Base-by-base conservation (phyloP, 2,113 vertebrate species). In the Chascanopsetta lugubris region DNA sequence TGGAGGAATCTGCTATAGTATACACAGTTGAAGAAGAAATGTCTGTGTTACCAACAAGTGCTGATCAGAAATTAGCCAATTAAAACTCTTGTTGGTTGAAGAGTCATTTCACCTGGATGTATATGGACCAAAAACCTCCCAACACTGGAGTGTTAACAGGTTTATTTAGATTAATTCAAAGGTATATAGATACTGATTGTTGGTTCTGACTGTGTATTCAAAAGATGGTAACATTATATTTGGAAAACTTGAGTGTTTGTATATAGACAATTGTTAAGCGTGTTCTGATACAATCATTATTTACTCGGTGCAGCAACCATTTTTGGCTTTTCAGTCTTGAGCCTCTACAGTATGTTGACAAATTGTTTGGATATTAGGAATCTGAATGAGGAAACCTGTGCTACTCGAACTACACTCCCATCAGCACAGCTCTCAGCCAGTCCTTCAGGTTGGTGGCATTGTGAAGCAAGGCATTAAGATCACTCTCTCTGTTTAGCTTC, bases 401-500 rank as follows among this genome's bases (percentile, higher is more conserved):
- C 24, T 21, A 4, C 57, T 48, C 30, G 22, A 22, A 47, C 32
- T 30, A 9, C 49, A 25, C 0, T 72, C 50, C 75, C 43, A 48
- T 34, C 20, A 15, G 27, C 26, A 2, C 54, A 42, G 72, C 66
- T 46, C 50, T 36, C 46, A 63, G 43, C 65, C 54, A 29, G 60
- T 65, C 57, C 24, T 73, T 72, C 58, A 72, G 74, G 69, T 77
- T 69, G 55, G 53, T 61, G 66, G 30, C 54, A 21, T 77, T 61
- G 51, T 84, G 4, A 79, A 72, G 55, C 36, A 24, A 61, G 49
- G 36, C 59, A 53, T 59, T 72, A 59, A 36, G 38, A 49, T 30
- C 15, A 50, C 66, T 72, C 60, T 53, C 58, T 78, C 60, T 70
- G 13, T 82, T 82, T 62, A 74, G 72, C 61, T 48, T 38, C 42